These are phyloP conservation scores for Drosophila picticornis DNA, from an alignment of 2,888 invertebrate species.

Conservation along the genomic window DNA sequence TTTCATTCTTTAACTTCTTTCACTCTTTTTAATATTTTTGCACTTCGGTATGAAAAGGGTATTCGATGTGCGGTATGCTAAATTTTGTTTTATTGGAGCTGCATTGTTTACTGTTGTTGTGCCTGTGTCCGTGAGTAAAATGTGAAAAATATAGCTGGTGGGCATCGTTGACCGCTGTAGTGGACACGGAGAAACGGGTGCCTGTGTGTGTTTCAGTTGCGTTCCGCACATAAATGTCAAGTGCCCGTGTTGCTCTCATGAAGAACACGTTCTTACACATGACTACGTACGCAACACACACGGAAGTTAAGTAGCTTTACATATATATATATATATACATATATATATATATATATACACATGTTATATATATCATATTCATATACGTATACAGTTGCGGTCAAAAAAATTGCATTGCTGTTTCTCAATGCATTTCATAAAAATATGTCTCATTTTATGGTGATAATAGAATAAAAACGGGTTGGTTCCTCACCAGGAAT, in stretches of 20 bases:
- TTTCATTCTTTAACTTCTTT: too few species aligned
- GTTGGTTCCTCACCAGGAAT: background rate
- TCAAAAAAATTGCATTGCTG: background rate
- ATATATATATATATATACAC: background rate
- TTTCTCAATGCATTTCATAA: background rate
- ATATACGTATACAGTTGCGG: background rate
- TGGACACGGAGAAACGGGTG: constrained; percentile 11
- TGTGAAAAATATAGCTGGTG: constrained; percentile 49
- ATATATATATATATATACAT: constrained; percentile 13
- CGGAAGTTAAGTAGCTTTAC: constrained; percentile 57
- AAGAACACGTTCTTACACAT: constrained; percentile 51
- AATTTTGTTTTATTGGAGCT: background rate
- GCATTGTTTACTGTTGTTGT: constrained; percentile 31
- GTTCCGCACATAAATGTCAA: constrained; percentile 76
- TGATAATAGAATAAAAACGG: background rate
- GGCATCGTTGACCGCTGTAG: constrained; percentile 21
- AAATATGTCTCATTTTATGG: background rate
- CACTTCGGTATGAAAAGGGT: constrained; percentile 6
- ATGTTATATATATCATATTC: background rate
- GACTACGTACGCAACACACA: constrained; percentile 54
- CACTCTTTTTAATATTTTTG: background rate
- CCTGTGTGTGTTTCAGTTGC: constrained; percentile 48
- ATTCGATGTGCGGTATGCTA: background rate
- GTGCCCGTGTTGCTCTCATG: constrained; percentile 71
- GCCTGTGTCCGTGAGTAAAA: constrained; percentile 63